Base-by-base conservation (phyloP, 2,113 vertebrate species). In the Casuarius casuarius region DNA sequence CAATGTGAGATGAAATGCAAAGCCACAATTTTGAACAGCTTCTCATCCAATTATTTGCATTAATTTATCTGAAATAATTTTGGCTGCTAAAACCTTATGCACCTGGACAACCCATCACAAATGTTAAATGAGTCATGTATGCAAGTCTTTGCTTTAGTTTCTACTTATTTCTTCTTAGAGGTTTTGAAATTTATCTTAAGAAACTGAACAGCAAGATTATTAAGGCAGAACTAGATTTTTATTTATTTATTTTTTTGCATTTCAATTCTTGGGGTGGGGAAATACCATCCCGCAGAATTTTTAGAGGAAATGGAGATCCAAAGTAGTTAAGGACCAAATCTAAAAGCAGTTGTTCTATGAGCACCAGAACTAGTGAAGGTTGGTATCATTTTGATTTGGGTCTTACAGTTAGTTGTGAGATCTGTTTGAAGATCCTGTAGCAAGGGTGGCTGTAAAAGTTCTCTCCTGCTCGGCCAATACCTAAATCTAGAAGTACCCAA, bases 311-410 rank as follows among this genome's bases (percentile, higher is more conserved):
- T 59, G 56, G 31, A 58, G 5, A 59, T 59, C 56, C 56, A 33
- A 20, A 59, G 9, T 59, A 59, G 29, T 31, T 59, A 59, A 33
- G 29, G 31, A 59, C 56, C 31, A 59, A 59, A 59, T 31, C 31
- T 59, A 33, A 59, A 33, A 59, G 31, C 56, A 31, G 17, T 33
- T 59, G 31, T 33, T 59, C 56, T 17, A 20, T 33, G 29, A 59
- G 56, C 56, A 59, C 31, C 29, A 31, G 18, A 59, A 59, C 56
- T 59, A 59, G 56, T 59, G 31, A 59, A 31, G 29, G 17, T 17
- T 59, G 29, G 29, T 19, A 33, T 58, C 84, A 73, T 90, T 95
- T 94, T 93, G 71, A 76, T 94, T 87, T 87, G 29, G 35, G 49
- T 80, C 49, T 91, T 91, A 63, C 0, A 7, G n/a, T 90, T 77